Base-by-base conservation (phyloP, 2,797 vertebrate genomes). In the Scleropages formosus region DNA sequence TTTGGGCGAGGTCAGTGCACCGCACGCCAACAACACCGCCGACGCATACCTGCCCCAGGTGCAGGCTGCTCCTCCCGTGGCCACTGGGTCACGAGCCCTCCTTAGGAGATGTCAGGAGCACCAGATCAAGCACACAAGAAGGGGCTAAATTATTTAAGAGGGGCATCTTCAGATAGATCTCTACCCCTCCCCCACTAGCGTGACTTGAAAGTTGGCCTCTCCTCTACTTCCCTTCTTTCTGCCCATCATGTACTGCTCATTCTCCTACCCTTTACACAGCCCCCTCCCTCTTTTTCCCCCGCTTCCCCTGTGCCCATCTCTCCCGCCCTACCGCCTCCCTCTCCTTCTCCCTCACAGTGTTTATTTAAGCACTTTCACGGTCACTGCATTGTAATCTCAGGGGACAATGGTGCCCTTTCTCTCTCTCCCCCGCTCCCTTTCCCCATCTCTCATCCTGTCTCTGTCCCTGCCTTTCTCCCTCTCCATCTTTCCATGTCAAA, bases 351-450 rank as follows among this genome's bases (percentile, higher is more conserved):
- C 70, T 78, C 81, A 79, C 81, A 80, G 76, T 82, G 91, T 93
- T 93, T 93, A 92, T 92, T 92, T 92, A 92, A 93, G 90, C 89
- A 92, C 90, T 91, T 93, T 92, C 92, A 93, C 90, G 91, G 91
- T 92, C 92, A 92, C 90, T 92, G 92, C 90, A 87, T 88, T 90
- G 87, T 90, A 90, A 89, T 93, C 91, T 90, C 90, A 85, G 84
- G 90, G 90, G 90, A 84, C 89, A 85, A 85, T 88, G 87, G 86
- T 85, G 87, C 81, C 87, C 87, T 85, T 84, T 85, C 85, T 83
- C 75, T 63, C 78, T 79, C 80, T 77, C 83, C 81, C 85, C 22
- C 81, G 75, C 83, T 65, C 11, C 78, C 82, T 85, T 75, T 80
- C 73, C 84, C 85, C 84, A 10, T 68, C 47, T 26, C 64, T 76